A percentile compares a stretch with the other conserved stretches of the same genome.
These are phyloP conservation scores for Ceratina australensis DNA, from an alignment of 1,140 invertebrate genomes.

Conservation along the genomic window DNA sequence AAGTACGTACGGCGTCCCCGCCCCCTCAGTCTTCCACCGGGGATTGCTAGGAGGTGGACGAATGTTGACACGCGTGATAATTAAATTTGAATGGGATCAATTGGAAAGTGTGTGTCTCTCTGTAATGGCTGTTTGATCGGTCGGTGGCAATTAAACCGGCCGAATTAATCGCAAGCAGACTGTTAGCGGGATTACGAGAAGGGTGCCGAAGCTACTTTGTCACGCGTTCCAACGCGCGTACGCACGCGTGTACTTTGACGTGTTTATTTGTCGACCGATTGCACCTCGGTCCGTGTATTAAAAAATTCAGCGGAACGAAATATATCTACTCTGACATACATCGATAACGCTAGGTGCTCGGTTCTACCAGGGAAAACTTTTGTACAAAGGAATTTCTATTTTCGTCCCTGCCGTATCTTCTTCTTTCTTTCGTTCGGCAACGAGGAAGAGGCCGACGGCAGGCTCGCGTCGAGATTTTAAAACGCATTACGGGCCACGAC, in stretches of 20 bases:
- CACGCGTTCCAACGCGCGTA: neutral
- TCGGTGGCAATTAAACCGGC: neutral
- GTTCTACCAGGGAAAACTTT: constrained; percentile 4
- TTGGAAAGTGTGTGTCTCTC: constrained; percentile 45
- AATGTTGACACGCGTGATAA: constrained; percentile 63
- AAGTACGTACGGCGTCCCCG: constrained; percentile 65
- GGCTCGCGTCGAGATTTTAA: constrained; percentile 38
- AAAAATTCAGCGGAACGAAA: neutral
- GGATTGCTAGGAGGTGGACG: neutral
- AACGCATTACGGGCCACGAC: constrained; percentile 54
- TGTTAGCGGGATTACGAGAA: neutral
- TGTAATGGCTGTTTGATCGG: constrained; percentile 29
- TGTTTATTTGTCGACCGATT: no score
- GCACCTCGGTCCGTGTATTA: no score
- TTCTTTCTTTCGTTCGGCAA: neutral
- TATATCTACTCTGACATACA: neutral
- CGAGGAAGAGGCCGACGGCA: constrained; percentile 1
- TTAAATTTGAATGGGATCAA: constrained; percentile 58
- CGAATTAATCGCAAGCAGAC: constrained; percentile 1
- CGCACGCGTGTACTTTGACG: neutral
- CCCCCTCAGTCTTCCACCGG: neutral
- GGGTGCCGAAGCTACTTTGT: neutral
- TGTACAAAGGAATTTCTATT: constrained; percentile 45
- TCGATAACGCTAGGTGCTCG: neutral
- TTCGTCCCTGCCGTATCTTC: neutral